Percentiles rank a stretch among this genome's conserved stretches.
These are phyloP conservation scores for Cryptoblepharus egeriae DNA, from an alignment of 2,797 vertebrate species.

Conservation along the genomic window DNA sequence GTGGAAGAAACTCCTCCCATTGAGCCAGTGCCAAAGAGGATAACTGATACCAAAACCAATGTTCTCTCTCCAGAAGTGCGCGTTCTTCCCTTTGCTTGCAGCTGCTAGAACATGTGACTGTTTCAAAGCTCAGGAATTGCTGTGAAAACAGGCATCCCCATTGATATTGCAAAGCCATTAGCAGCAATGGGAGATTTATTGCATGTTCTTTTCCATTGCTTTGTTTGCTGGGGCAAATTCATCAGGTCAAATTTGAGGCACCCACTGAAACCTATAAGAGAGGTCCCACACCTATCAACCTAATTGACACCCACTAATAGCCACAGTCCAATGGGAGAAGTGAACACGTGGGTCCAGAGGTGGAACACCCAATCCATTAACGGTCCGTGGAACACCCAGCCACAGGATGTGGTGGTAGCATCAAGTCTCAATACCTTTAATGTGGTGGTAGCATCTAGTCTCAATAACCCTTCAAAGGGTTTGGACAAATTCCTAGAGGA, in stretches of 20 bases:
- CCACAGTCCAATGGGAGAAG: too few relatives aligned
- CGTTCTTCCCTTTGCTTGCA: constrained; percentile 19
- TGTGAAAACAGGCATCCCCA: constrained; percentile 57
- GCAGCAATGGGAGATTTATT: constrained; percentile 24
- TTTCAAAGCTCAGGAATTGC: constrained; percentile 49
- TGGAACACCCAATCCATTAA: too few relatives aligned
- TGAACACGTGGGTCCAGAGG: too few relatives aligned
- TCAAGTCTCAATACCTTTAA: too few relatives aligned
- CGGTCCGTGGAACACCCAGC: too few relatives aligned
- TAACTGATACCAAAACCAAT: constrained; percentile 57
- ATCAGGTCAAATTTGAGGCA: neutral
- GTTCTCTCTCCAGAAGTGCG: constrained; percentile 26
- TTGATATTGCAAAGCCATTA: constrained; percentile 20
- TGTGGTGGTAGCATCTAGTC: too few relatives aligned
- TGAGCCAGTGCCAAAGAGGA: constrained; percentile 47
- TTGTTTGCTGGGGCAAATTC: neutral
- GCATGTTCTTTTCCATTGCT: neutral
- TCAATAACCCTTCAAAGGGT: too few relatives aligned
- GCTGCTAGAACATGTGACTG: constrained; percentile 55
- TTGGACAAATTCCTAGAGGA: too few relatives aligned
- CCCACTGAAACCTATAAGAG: neutral
- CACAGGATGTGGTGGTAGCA: too few relatives aligned
- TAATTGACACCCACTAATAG: too few relatives aligned
- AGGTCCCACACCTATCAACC: neutral
- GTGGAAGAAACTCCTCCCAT: constrained; percentile 52